phyloP scores from a whole-genome alignment of 2,797 vertebrate genomes.

The Anguilla pacifica region DNA sequence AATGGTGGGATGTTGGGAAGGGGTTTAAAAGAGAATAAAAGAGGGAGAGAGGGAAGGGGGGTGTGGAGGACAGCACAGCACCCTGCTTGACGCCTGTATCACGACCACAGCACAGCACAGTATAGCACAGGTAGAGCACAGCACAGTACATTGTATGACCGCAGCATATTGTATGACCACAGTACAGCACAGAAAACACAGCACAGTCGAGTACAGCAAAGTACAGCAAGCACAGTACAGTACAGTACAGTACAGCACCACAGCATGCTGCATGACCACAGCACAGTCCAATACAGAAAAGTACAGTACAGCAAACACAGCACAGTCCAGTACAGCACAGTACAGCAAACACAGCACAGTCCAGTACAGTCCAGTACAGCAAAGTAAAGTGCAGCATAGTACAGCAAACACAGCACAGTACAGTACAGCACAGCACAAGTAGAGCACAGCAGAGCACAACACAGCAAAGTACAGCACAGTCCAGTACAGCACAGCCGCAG shows the following conservation, averaged over 20 bases:
- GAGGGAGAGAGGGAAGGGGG: too few species aligned
- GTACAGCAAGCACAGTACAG: background rate
- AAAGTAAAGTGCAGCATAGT: background rate
- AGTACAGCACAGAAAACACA: background rate
- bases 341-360: background rate
- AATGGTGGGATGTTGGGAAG: too few species aligned
- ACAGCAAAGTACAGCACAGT: background rate
- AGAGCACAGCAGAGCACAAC: background rate
- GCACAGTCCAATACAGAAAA: too few species aligned
- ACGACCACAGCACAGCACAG: background rate
- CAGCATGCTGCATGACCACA: background rate
- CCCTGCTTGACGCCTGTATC: background rate
- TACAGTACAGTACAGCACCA: background rate
- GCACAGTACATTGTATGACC: background rate
- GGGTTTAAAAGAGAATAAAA: too few species aligned
- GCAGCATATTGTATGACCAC: background rate
- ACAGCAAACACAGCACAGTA: background rate
- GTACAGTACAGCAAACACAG: background rate
- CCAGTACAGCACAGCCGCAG: background rate
- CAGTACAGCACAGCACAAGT: background rate
- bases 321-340: background rate
- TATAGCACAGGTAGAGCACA: background rate
- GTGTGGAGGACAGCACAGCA: background rate
- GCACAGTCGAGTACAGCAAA: background rate
- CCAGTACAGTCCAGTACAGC: background rate